Evolutionary conservation across 2,113 vertebrate genomes (phyloP), one percentile per base, ranked within the genome.

Genomic region (Ochotona curzoniae): DNA sequence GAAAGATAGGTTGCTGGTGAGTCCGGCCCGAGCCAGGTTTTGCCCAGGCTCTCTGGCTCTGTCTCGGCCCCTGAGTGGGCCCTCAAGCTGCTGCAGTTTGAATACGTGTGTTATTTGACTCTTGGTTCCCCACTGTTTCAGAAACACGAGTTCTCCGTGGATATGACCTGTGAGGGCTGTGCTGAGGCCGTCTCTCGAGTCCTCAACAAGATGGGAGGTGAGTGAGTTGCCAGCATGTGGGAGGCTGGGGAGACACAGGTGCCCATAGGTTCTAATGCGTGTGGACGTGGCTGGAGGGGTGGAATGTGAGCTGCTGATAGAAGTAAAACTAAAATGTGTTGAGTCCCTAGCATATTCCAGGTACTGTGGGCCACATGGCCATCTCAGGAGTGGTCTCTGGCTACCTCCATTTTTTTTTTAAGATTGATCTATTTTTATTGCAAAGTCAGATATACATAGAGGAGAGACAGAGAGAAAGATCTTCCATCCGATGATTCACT

Each of bases 111-210:
- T 57, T 54, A 2, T 54, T 64, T 74, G 5, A 21, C 76, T 84
- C 12, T 86, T 2, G 8, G 32, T 49, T 51, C 17, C 74, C 0
- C 0, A 74, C 57, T 60, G 38, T 97, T 96, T 44, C 98, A 99
- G 99, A 99, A 98, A 87, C 99, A 99, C 98, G 99, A 99, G 97
- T 99, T 99, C 96, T 98, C 98, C 0, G 99, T 99, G 91, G 99
- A 98, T 78, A 99, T 99, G 99, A 99, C 99, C 44, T 99, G 99
- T 30, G 99, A 99, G 83, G 99, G 99, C 79, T 99, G 99, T 32
- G 99, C 99, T 7, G 98, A 98, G 0, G 99, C 99, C 0, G 99
- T 99, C 13, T 98, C 98, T 80, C 98, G 99, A 11, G 98, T 99
- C 76, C 99, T 99, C 94, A 98, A 97, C 80, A 99, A 98, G 94